Evolutionary conservation across 2,888 invertebrate genomes (phyloP), one percentile per base, ranked within the genome.

Genomic region (Volucella zonaria): DNA sequence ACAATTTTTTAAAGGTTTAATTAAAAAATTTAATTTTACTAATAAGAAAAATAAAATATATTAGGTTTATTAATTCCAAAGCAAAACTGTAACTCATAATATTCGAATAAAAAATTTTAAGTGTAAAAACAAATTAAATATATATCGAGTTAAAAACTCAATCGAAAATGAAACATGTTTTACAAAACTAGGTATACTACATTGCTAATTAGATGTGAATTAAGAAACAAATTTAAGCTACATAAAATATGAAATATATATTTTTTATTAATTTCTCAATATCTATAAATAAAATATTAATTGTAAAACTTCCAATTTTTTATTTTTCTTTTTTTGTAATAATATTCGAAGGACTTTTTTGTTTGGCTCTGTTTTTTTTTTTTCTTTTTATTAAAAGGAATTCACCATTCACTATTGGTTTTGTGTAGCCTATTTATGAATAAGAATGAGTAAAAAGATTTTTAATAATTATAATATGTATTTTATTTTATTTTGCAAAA

Each of bases 161-260:
- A n/a, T 43, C 15, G 10, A 68, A 78, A 54, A 43, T 31, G 10
- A 59, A 56, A 64, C 54, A 70, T 43, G 15, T 61, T 62, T 73
- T 43, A 70, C 31, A 52, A 66, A 71, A 56, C 42, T 77, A 79
- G 68, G 70, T 75, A 43, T 73, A 85, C 68, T 73, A 52, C 80
- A 81, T 52, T 67, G 77, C 81, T 85, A 77, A 85, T 68, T 85
- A 85, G 85, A 81, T 81, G 85, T 85, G 85, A 85, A 85, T 85
- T 75, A 51, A 77, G 56, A 42, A 70, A 43, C 31, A 67, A 54
- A 62, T 51, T 52, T 54, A 78, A 64, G 45, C 1, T 49, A 52
- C 15, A 61, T 18, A 31, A 51, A 59, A 49, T 56, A 42, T 23
- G 40, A 68, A 23, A 15, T 23, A 58, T 74, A 54, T 77, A 68